These are phyloP conservation scores for Eptesicus fuscus DNA, from an alignment of 2,113 vertebrate species.

Conservation along the genomic window DNA sequence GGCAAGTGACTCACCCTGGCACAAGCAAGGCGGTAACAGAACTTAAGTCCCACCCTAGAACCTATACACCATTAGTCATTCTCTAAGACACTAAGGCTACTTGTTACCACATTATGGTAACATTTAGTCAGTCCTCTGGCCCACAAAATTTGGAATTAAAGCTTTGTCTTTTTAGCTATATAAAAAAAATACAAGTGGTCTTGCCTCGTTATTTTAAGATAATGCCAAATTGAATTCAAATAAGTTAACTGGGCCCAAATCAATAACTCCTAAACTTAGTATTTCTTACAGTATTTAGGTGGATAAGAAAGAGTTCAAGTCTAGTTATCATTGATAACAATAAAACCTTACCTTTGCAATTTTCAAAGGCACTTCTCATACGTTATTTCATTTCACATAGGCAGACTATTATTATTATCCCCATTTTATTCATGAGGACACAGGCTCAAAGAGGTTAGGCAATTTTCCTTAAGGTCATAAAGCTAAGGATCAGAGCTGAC, in stretches of 20 bases:
- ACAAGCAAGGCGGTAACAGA: background rate
- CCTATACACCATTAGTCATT: conserved; percentile 24
- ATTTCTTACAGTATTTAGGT: conserved; percentile 41
- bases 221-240: conserved; percentile 14
- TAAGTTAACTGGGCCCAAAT: conserved; percentile 32
- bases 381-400: conserved; percentile 10
- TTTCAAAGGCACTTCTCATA: conserved; percentile 38
- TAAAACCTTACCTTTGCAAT: background rate
- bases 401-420: background rate
- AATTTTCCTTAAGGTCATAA: conserved; percentile 41
- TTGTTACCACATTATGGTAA: background rate
- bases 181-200: background rate
- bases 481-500: conserved; percentile 1
- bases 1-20: conserved; percentile 37
- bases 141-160: background rate
- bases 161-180: background rate
- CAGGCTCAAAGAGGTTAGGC: conserved; percentile 15
- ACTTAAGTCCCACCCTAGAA: background rate
- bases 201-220: conserved; percentile 3
- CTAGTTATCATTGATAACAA: conserved; percentile 30
- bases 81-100: background rate
- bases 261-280: background rate
- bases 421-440: conserved; percentile 33
- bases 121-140: background rate
- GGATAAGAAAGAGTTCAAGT: background rate